These are phyloP conservation scores for Adelosebastes latens DNA, from an alignment of 2,797 vertebrate species.

Conservation along the genomic window DNA sequence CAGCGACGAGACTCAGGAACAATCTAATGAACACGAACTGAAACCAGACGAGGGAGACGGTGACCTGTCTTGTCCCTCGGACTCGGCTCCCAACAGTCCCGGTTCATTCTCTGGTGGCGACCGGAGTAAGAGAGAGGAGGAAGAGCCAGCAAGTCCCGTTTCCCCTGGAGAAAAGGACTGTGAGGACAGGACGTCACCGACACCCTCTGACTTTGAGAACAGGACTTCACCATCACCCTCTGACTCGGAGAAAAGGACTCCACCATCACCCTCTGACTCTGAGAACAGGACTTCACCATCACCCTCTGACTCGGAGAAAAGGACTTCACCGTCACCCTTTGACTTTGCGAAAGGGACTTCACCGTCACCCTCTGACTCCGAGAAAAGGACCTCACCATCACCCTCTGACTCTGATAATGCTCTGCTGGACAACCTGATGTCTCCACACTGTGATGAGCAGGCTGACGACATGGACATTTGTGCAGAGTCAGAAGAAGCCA, in stretches of 20 bases:
- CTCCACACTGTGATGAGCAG: conserved; percentile 39
- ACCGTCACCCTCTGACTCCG: background rate
- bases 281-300: background rate
- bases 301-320: background rate
- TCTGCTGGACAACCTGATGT: conserved; percentile 30
- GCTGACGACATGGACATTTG: conserved; percentile 49
- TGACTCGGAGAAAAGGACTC: background rate
- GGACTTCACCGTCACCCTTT: background rate
- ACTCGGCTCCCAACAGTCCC: conserved; percentile 43
- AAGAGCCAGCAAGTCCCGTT: conserved; percentile 23
- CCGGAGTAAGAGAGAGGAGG: conserved; percentile 31
- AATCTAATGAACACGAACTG: conserved; percentile 23
- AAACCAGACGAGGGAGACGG: conserved; percentile 21
- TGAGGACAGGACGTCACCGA: conserved; percentile 13
- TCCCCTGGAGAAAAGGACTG: conserved; percentile 38
- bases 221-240: background rate
- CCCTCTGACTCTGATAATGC: background rate
- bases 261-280: background rate
- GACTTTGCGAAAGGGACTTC: background rate
- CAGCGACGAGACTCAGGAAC: conserved; percentile 53
- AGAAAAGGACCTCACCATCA: background rate
- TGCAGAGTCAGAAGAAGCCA: conserved; percentile 17
- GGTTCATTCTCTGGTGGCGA: conserved; percentile 13
- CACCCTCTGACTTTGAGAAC: conserved; percentile 16
- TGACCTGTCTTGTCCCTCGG: conserved; percentile 19